Evolutionary conservation across 2,113 vertebrate genomes (phyloP).

Genomic region (Synchiropus splendidus): DNA sequence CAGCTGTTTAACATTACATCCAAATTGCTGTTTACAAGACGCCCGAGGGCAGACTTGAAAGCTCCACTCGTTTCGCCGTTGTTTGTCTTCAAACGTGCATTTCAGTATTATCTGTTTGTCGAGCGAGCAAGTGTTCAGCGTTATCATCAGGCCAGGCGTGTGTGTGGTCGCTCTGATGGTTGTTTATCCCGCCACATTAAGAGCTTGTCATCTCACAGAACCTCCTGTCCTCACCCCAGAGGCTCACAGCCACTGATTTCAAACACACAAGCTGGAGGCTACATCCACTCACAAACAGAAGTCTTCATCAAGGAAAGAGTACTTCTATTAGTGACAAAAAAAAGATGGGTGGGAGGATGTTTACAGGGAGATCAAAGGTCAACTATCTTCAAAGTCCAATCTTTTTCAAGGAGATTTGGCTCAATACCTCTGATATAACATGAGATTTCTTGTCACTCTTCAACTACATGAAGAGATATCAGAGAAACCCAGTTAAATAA

Average conservation of each 20-base stretch:
- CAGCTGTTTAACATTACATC: conserved; percentile 67
- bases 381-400: too few relatives aligned
- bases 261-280: conserved; percentile 29
- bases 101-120: conserved; percentile 59
- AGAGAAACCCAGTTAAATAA: too few relatives aligned
- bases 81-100: conserved; percentile 30
- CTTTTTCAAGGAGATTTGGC: too few relatives aligned
- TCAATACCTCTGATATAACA: too few relatives aligned
- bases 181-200: conserved; percentile 24
- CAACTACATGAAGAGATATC: too few relatives aligned
- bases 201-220: conserved; percentile 32
- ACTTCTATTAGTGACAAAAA: too few relatives aligned
- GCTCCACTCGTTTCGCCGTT: conserved; percentile 32
- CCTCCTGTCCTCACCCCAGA: too few relatives aligned
- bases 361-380: too few relatives aligned
- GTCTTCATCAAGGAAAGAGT: too few relatives aligned
- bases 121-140: conserved; percentile 25
- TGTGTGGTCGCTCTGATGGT: conserved; percentile 7
- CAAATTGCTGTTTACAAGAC: conserved; percentile 70
- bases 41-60: conserved; percentile 49
- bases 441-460: too few relatives aligned
- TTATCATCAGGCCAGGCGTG: conserved; percentile 22
- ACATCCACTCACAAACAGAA: too few relatives aligned
- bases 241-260: conserved; percentile 22
- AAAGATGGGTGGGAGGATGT: too few relatives aligned